Evolutionary conservation across 2,797 vertebrate genomes (phyloP), one percentile per base, ranked within the genome.

Genomic region (Myripristis murdjan): DNA sequence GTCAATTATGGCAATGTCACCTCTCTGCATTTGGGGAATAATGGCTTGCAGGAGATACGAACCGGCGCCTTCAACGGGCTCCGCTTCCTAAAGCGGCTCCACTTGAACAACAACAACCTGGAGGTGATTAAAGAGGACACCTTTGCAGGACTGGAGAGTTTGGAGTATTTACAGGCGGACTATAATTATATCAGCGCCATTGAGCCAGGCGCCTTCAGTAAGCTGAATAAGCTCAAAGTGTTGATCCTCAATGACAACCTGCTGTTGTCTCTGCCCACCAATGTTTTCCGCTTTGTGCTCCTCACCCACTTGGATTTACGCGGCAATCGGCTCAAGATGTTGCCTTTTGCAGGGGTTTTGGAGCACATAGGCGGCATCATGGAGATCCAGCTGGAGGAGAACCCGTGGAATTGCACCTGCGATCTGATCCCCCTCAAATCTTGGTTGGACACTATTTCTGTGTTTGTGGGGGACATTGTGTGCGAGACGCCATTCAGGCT

Each of bases 321-420:
- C 24, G 98, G 98, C 1, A 99, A 99, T 83, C 88, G 98, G 22
- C 93, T 99, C 48, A 98, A 98, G 84, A 97, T 94, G 89, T 90
- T 99, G 91, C 98, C 98, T 6, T 99, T 99, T 28, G 96, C 97
- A 0, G 98, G 98, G 0, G 97, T 99, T 60, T 87, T 99, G 60
- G 98, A 99, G 87, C 98, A 99, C 84, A 98, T 99, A 0, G 98
- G 97, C 0, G 97, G 98, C 35, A 99, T 99, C 85, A 98, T 99
- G 97, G 98, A 99, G 89, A 99, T 99, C 77, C 97, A 99, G 93
- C 93, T 99, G 77, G 98, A 99, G 81, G 98, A 99, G 82, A 99
- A 99, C 75, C 98, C 98, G 0, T 99, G 98, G 98, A 99, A 99
- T 70, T 99, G 98, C 90, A 99, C 97, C 16, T 99, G 98, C 0